Evolutionary conservation across 1,140 invertebrate genomes (phyloP), one percentile per base, ranked within the genome.

Genomic region (Drosophila novamexicana): DNA sequence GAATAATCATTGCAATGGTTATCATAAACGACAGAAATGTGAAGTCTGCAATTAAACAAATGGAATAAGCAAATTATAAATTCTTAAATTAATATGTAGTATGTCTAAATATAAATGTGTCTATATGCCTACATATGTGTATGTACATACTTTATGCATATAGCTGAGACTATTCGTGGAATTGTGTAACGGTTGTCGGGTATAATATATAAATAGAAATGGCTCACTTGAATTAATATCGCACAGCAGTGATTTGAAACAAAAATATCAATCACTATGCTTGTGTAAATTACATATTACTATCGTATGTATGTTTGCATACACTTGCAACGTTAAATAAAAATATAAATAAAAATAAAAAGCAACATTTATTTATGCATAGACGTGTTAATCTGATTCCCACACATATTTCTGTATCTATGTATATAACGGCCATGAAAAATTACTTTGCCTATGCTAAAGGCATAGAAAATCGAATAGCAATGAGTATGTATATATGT

Each of bases 141-240:
- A 40, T 54, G n/a, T 50, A 50, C 9, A 47, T 47, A 5, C 8
- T 29, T 29, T 4, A 29, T 29, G 22, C 22, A 44, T 49, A 37
- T n/a, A 54, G 39, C 47, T 72, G 65, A 32, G 29, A 44, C 62
- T 78, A 59, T 78, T 75, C 44, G 58, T 76, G 58, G 63, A 69
- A 75, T 79, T 81, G 76, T 81, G 78, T 79, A 79, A 81, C 57
- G 64, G 69, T 63, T 70, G 58, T 63, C 44, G 44, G 37, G 44
- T 29, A 22, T 81, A 81, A 49, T 29, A 22, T 81, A 81, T 45
- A 81, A 79, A 75, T 81, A 81, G 76, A 79, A 42, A 29, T 47
- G 49, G 40, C 29, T 56, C 47, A 59, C 59, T 56, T 52, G n/a
- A 45, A 52, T 53, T 7, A 75, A 44, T 75, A 74, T 67, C 9